Conservation (phyloP, 2,113 vertebrate species). For the Mus pahari region DNA sequence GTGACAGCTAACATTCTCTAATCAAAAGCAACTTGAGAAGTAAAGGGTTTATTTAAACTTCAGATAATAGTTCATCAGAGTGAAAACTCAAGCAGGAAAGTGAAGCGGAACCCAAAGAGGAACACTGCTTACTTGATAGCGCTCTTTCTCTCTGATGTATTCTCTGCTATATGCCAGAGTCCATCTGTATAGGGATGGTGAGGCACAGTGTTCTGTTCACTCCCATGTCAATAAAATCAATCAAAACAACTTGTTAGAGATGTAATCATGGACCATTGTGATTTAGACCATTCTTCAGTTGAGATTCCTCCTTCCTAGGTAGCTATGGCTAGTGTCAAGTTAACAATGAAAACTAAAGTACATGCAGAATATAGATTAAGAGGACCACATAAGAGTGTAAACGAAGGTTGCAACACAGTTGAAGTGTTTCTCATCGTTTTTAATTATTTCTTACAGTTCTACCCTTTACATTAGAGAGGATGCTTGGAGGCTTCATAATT, state of each 20-base stretch:
- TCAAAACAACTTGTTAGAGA: not conserved
- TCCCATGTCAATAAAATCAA: not conserved
- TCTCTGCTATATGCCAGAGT: not conserved
- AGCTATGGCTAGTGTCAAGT: not conserved
- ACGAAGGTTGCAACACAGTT: not conserved
- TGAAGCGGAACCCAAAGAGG: not conserved
- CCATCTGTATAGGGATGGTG: not conserved
- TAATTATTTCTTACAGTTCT: not conserved
- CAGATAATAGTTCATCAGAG: not conserved
- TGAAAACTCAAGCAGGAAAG: not conserved
- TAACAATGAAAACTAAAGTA: not conserved
- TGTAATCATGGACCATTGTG: not conserved
- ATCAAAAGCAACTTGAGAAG: not conserved
- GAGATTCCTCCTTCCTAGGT: not conserved
- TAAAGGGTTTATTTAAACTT: not conserved
- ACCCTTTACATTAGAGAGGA: not conserved
- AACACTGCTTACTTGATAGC: not conserved
- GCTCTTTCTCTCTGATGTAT: not conserved
- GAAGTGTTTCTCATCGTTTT: slow-evolving; percentile 1
- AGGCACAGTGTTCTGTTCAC: not conserved
- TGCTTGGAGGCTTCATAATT: not conserved
- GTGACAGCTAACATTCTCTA: not conserved
- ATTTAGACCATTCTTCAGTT: not conserved
- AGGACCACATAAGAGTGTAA: not conserved
- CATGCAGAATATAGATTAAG: not conserved